These are phyloP conservation scores for Syngnathus rostellatus DNA, from an alignment of 2,797 vertebrate genomes.

Conservation along the genomic window DNA sequence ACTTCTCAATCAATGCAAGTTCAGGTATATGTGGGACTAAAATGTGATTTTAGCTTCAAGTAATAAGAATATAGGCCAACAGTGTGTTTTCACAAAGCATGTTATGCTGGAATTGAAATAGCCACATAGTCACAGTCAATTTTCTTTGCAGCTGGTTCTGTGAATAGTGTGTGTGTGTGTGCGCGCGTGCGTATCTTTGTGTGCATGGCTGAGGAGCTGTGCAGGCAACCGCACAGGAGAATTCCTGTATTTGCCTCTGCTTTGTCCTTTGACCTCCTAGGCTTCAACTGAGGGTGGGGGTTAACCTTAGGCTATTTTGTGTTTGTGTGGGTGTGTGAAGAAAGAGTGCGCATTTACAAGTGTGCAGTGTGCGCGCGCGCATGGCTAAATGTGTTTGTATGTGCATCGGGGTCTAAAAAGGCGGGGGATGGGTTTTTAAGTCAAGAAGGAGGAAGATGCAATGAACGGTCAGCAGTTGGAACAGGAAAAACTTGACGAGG, in stretches of 20 bases:
- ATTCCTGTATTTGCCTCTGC: conserved; percentile 64
- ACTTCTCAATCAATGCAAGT: not conserved
- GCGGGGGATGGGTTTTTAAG: conserved; percentile 43
- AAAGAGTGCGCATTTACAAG: conserved; percentile 42
- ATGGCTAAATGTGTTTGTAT: conserved; percentile 30
- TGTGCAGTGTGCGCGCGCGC: conserved; percentile 24
- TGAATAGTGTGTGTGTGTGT: conserved; percentile 8
- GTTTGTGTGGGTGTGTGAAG: conserved; percentile 29
- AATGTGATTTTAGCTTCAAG: not conserved
- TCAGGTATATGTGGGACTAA: not conserved
- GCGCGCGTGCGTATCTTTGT: not conserved
- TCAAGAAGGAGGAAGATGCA: conserved; percentile 47
- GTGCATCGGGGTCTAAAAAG: conserved; percentile 32
- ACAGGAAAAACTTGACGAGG: conserved; percentile 33
- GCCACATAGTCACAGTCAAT: not conserved
- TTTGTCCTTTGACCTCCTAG: conserved; percentile 64
- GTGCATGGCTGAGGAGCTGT: conserved; percentile 12
- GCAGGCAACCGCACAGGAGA: conserved; percentile 41
- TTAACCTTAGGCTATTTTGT: conserved; percentile 57
- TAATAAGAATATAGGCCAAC: not conserved
- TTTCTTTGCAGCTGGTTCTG: not conserved
- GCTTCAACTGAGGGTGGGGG: conserved; percentile 51
- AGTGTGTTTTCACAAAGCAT: not conserved
- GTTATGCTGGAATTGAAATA: not conserved
- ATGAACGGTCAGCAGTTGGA: conserved; percentile 39